Base-by-base conservation (phyloP, 1,140 invertebrate species). In the Coenobita brevimanus region DNA sequence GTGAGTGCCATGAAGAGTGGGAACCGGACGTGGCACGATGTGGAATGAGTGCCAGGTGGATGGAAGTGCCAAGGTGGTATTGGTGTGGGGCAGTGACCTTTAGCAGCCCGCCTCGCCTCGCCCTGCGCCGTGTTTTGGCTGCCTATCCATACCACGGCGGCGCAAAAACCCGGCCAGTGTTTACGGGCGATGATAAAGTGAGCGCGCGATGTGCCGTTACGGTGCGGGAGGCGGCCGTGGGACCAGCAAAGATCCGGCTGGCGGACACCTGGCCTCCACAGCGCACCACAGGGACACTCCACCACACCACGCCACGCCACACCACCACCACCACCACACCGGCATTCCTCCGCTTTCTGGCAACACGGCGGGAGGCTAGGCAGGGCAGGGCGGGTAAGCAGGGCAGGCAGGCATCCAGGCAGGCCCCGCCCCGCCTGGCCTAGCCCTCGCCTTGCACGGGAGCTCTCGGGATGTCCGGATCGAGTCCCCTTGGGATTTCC, bases 391-490 rank as follows among this genome's bases (percentile, higher is more conserved):
- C 15, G 67, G 38, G 82, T 27, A 24, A 10, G 57, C 38, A 38
- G 73, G 54, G 36, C 50, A 38, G 57, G 27, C 24, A n/a, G 21
- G 24, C 24, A 50, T 10, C 57, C 30, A 78, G 75, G 38, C 57
- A 38, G 78, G 10, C 82, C 21, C 82, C 30, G 62, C 76, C 76
- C 78, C 83, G 73, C 73, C 78, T 76, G 30, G n/a, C 24, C 64
- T 50, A 41, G 67, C 81, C 67, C 24, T 73, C 81, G 67, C 67
- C 81, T 80, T 80, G 60, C 84, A 69, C 84, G 75, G 64, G 43
- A 76, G 67, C 41, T 46, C 67, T 80, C 62, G 85, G 85, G 85
- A 87, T 81, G 85, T 87, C 85, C 85, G 85, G 85, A 87, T 87
- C 85, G 76, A 81, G 60, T 80, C 46, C 75, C 71, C 33, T 36